Conservation (phyloP, 2,113 vertebrate species). For the Potamarius usumacintae region DNA sequence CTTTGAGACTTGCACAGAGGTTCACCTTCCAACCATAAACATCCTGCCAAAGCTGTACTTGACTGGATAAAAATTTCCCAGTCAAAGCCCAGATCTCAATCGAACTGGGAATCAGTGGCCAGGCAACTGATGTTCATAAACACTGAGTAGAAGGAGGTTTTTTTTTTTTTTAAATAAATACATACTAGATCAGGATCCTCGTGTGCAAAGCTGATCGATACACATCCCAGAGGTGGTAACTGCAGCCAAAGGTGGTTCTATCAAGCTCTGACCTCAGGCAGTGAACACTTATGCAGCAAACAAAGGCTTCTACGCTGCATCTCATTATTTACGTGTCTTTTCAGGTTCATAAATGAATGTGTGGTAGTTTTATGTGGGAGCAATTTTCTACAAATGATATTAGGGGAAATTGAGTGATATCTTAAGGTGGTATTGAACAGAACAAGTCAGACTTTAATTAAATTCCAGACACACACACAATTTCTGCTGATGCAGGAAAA, state of each 20-base stretch:
- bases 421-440: background rate
- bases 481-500: slow-evolving; percentile 19
- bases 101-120: background rate
- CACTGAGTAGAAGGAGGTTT: no score
- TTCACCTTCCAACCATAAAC: background rate
- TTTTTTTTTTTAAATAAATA: no score
- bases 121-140: background rate
- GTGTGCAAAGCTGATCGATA: background rate
- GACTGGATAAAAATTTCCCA: no score
- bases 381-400: background rate
- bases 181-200: background rate
- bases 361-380: background rate
- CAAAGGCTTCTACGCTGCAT: background rate
- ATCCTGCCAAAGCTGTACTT: background rate
- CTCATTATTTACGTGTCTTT: background rate
- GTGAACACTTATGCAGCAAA: background rate
- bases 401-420: background rate
- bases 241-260: background rate
- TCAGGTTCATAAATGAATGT: background rate
- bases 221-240: background rate
- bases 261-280: background rate
- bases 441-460: background rate
- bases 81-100: background rate
- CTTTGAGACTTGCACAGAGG: background rate
- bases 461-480: background rate